Evolutionary conservation across 2,113 vertebrate genomes (phyloP).

Genomic region (Lepidothrix coronata): DNA sequence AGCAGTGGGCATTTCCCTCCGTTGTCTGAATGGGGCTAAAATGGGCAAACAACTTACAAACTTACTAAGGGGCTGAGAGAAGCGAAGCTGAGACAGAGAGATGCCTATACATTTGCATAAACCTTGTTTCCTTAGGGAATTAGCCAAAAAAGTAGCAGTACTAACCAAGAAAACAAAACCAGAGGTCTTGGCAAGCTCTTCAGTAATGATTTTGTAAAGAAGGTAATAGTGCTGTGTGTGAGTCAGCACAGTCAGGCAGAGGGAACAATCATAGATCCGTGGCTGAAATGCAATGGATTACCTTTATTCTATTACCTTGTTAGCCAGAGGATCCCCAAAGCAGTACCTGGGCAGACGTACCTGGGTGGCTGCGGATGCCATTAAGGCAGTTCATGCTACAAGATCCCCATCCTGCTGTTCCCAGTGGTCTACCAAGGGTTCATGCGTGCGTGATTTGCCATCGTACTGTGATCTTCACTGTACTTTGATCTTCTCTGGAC

Average conservation of each 20-base stretch:
- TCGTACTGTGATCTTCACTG: background rate
- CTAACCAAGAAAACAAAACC: background rate
- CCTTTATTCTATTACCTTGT: too few relatives aligned
- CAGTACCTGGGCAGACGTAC: background rate
- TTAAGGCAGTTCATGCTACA: too few relatives aligned
- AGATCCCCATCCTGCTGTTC: background rate
- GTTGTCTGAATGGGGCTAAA: background rate
- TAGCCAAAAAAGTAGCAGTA: background rate
- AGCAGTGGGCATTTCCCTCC: background rate
- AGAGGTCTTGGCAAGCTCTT: background rate
- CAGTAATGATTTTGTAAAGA: background rate
- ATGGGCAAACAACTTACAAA: fast-evolving
- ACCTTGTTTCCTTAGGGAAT: background rate
- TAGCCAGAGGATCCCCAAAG: background rate
- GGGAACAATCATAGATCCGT: background rate
- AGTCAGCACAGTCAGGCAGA: background rate
- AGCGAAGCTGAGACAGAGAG: background rate
- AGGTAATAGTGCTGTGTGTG: background rate
- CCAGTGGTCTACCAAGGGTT: background rate
- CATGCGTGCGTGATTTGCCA: fast-evolving
- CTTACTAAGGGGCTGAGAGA: background rate
- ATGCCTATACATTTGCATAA: background rate
- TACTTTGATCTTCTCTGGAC: background rate
- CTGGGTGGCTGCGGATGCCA: fast-evolving
- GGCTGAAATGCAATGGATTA: background rate